Evolutionary conservation across 2,113 vertebrate species (phyloP).

Genomic region (Romanogobio albipinnatus): DNA sequence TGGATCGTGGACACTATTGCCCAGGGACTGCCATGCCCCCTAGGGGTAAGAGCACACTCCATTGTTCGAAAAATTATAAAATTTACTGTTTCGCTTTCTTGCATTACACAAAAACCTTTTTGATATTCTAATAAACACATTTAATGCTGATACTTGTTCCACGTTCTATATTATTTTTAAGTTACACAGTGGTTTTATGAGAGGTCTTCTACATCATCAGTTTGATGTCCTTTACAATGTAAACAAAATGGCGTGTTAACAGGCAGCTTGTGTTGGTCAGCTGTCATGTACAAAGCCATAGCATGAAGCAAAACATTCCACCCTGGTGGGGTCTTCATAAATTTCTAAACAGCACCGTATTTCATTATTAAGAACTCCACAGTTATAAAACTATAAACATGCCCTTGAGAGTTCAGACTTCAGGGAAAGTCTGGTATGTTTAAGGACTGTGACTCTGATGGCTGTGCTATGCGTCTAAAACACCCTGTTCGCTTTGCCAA

Average conservation of each 20-base stretch:
- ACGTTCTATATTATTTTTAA: neutral
- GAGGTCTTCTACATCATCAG: neutral
- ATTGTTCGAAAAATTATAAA: too few species aligned
- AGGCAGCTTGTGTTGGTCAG: neutral
- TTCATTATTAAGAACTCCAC: conserved; percentile 7
- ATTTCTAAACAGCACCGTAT: neutral
- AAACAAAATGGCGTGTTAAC: neutral
- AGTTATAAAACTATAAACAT: conserved; percentile 9
- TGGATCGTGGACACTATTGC: too few species aligned
- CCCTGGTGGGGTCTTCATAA: neutral
- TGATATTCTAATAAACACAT: neutral
- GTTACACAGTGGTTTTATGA: neutral
- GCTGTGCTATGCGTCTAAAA: conserved; percentile 3
- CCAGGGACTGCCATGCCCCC: too few species aligned
- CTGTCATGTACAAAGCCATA: neutral
- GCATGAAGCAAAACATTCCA: neutral
- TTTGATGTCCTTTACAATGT: neutral
- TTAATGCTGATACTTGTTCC: neutral
- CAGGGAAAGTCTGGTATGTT: neutral
- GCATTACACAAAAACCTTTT: too few species aligned
- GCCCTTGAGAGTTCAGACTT: neutral
- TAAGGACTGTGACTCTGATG: neutral
- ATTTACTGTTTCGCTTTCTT: too few species aligned
- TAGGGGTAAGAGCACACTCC: too few species aligned
- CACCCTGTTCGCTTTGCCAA: neutral